phyloP scores from a whole-genome alignment of 2,888 invertebrate genomes.

The Pteria penguin region DNA sequence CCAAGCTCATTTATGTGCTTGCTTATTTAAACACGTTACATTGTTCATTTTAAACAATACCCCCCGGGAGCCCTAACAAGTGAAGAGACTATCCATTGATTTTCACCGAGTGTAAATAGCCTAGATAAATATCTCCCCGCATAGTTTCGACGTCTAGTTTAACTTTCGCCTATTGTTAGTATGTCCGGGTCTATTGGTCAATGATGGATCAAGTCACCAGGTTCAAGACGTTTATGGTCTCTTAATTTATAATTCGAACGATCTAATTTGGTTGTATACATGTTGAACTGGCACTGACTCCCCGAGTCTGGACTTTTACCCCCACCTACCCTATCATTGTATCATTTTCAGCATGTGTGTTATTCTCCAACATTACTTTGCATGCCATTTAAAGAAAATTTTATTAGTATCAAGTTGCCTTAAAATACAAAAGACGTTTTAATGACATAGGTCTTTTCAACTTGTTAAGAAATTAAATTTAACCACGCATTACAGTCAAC shows the following conservation, averaged over 20 bases:
- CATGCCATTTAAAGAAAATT: too few relatives aligned
- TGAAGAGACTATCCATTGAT: slow-evolving; percentile 18
- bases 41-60: neutral
- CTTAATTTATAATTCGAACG: too few relatives aligned
- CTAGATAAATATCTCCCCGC: slow-evolving; percentile 22
- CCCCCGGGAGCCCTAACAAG: neutral
- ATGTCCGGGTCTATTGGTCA: neutral
- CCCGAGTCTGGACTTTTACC: too few relatives aligned
- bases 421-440: too few relatives aligned
- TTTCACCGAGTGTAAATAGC: slow-evolving; percentile 21
- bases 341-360: too few relatives aligned
- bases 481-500: neutral
- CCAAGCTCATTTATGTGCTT: neutral
- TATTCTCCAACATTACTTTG: too few relatives aligned
- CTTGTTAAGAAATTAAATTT: neutral
- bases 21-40: neutral
- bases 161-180: neutral
- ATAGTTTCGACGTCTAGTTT: slow-evolving; percentile 19
- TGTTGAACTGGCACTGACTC: too few relatives aligned
- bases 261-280: too few relatives aligned
- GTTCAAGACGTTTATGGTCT: too few relatives aligned
- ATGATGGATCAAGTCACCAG: neutral
- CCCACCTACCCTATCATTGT: too few relatives aligned
- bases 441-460: too few relatives aligned
- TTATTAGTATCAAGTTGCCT: too few relatives aligned